phyloP scores from a whole-genome alignment of 1,140 invertebrate genomes.

The Psilanteris sp. region DNA sequence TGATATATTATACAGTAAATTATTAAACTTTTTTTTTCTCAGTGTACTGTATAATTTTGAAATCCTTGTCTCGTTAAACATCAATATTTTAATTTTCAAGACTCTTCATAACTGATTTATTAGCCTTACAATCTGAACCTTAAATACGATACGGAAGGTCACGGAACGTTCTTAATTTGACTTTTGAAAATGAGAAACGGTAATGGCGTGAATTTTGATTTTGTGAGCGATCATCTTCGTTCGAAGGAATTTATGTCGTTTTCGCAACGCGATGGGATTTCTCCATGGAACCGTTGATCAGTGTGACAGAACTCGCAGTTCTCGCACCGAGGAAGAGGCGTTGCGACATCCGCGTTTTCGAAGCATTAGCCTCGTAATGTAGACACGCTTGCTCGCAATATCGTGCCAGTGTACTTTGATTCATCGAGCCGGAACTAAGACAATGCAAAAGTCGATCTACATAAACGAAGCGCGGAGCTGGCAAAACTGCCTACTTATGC shows the following conservation, averaged over 20 bases:
- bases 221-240: neutral
- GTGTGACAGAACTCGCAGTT: conserved; percentile 9
- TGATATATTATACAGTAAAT: no score
- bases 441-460: conserved; percentile 53
- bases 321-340: conserved; percentile 11
- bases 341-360: conserved; percentile 47
- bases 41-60: no score
- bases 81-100: no score
- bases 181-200: neutral
- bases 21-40: no score
- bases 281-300: conserved; percentile 2
- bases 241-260: conserved; percentile 4
- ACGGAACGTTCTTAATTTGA: neutral
- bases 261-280: conserved; percentile 31
- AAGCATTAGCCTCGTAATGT: conserved; percentile 59
- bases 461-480: conserved; percentile 45
- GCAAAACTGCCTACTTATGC: no score
- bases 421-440: conserved; percentile 57
- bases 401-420: conserved; percentile 59
- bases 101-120: no score
- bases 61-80: no score
- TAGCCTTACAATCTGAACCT: no score
- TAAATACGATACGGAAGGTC: conserved; percentile 1
- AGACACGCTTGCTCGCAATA: conserved; percentile 48
- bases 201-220: no score